phyloP scores from a whole-genome alignment of 2,888 invertebrate species.

The Arge pagana region DNA sequence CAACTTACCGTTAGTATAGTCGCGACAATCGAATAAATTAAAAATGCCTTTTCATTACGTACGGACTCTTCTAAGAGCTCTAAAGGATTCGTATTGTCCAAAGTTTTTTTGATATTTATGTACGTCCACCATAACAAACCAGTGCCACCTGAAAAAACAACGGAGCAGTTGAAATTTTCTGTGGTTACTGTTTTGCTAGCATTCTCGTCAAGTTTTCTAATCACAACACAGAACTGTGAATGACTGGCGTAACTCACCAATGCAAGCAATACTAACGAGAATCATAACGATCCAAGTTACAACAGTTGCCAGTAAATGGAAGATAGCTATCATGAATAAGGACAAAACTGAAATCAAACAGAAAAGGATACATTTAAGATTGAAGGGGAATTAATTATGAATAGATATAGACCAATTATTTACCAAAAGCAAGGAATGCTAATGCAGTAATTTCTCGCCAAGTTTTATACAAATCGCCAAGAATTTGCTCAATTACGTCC shows the following conservation, averaged over 20 bases:
- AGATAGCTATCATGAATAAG: slow-evolving; percentile 78
- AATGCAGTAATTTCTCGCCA: slow-evolving; percentile 86
- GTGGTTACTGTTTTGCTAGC: no score
- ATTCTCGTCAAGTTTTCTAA: no score
- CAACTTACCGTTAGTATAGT: slow-evolving; percentile 83
- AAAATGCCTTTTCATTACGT: slow-evolving; percentile 84
- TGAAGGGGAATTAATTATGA: slow-evolving; percentile 7
- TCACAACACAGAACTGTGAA: no score
- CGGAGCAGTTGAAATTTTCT: no score
- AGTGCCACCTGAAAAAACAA: slow-evolving; percentile 63
- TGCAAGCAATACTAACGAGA: slow-evolving; percentile 74
- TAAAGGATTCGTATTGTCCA: slow-evolving; percentile 61
- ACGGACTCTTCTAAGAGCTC: slow-evolving; percentile 74
- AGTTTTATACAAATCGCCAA: slow-evolving; percentile 85
- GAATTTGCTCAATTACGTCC: slow-evolving; percentile 85
- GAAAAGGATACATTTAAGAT: slow-evolving; percentile 22
- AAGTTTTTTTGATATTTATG: slow-evolving; percentile 71
- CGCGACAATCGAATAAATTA: slow-evolving; percentile 83
- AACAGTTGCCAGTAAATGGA: slow-evolving; percentile 81
- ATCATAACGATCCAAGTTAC: slow-evolving; percentile 90
- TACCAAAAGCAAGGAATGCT: slow-evolving; percentile 81
- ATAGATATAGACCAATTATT: slow-evolving; percentile 54
- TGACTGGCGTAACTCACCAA: slow-evolving; percentile 67
- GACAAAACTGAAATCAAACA: slow-evolving; percentile 70
- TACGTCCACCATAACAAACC: slow-evolving; percentile 89